Evolutionary conservation across 2,797 vertebrate genomes (phyloP).

Genomic region (Steatocranus sp.): DNA sequence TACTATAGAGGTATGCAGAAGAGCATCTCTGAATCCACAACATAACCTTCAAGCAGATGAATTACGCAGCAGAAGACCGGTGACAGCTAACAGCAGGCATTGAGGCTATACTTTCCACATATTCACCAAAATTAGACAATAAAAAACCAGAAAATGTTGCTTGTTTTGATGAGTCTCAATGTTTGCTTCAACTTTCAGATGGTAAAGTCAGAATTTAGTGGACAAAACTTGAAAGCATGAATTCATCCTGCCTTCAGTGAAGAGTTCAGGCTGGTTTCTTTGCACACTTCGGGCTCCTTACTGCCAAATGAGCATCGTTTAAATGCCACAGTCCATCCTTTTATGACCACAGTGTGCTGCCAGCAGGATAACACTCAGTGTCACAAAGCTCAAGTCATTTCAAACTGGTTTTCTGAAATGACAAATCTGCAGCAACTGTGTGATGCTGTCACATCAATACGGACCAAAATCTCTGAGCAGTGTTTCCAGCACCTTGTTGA

Average conservation of each 20-base stretch:
- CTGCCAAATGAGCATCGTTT: neutral
- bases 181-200: neutral
- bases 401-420: neutral
- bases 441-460: neutral
- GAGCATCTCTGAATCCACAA: neutral
- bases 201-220: neutral
- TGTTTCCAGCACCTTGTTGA: neutral
- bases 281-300: neutral
- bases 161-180: neutral
- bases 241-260: neutral
- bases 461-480: neutral
- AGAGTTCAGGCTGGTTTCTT: neutral
- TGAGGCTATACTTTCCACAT: fast-evolving
- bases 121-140: neutral
- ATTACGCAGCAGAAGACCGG: neutral
- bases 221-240: neutral
- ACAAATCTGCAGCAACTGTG: neutral
- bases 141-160: fast-evolving
- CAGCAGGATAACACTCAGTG: neutral
- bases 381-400: neutral
- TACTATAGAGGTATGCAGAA: neutral
- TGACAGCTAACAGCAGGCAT: neutral
- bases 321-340: neutral
- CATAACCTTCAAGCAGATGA: neutral
- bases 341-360: neutral